Evolutionary conservation across 1,140 invertebrate species (phyloP), one percentile per base, ranked within the genome.

Genomic region (Propsilocerus akamusi): DNA sequence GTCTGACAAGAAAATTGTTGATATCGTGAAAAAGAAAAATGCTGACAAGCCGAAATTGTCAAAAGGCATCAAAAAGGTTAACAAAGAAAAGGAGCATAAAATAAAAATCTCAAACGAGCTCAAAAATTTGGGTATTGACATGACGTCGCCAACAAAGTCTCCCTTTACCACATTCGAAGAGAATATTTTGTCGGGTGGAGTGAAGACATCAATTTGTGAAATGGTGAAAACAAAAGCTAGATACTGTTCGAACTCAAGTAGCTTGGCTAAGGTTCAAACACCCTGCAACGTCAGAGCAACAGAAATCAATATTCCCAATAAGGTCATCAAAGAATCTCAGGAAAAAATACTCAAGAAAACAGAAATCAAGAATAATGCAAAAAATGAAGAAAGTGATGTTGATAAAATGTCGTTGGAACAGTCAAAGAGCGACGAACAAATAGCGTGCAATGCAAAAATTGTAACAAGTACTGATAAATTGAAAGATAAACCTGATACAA

Each of bases 21-120:
- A 41, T 7, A 41, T 8, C 25, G 48, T 6, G 55, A 59, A 30
- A 50, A 59, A 14, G 54, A 47, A 6, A 49, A 55, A 54, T 51
- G 26, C 25, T 50, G 58, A 57, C 52, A 52, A 32, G 54, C 53
- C 51, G 54, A 56, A 53, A 54, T n/a, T n/a, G n/a, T 54, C 57
- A 51, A 56, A 54, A 52, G 53, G 53, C 34, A 66, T 61, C 22
- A 66, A 65, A 47, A 60, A 63, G 50, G 47, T 53, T 11, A 67
- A 64, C 28, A 61, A 66, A 4, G 64, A 67, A 11, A 63, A 63
- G 46, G 65, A 57, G 51, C 63, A 66, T 37, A 64, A 64, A 26
- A 49, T 52, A 5, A 67, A 66, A 49, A 25, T 52, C 28, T 52
- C 26, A 64, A 67, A 22, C 47, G 52, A 1, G 65, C 64, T 46